Evolutionary conservation across 2,888 invertebrate genomes (phyloP), one percentile per base, ranked within the genome.

Genomic region (Leistus spinibarbis): DNA sequence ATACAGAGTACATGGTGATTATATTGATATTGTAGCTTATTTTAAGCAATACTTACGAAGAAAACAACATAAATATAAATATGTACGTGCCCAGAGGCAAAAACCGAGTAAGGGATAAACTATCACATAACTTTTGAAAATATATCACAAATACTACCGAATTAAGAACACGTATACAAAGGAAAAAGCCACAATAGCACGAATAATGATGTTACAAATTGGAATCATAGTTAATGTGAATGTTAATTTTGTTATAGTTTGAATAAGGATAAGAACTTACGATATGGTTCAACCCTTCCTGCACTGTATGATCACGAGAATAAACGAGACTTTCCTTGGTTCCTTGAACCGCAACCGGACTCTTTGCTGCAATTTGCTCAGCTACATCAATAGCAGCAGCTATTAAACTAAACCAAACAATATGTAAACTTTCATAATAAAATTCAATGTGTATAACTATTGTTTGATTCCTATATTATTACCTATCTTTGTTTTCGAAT

Each of bases 271-370:
- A 3, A 64, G 13, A 77, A 89, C 93, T 91, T 87, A 97, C 97
- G 85, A 97, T 93, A 81, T 95, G 95, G 80, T 96, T 91, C n/a
- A 99, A 86, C 10, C 97, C 95, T 73, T 97, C 94, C 78, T 93
- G 90, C 16, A 94, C 95, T 0, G 93, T 88, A 81, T 97, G 95
- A 84, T 97, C 96, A 80, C 96, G 89, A 0, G 97, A 93, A 85
- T 94, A 98, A 9, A 95, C 89, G 22, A 99, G 82, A 80, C 90
- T 93, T 71, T 90, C 87, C 84, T 99, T 99, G 0, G 96, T 94
- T 2, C 93, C 92, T 84, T 99, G 98, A 0, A 99, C 93, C 0
- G 98, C 99, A 3, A 99, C 92, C 0, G 99, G 99, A 86, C 97
- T 97, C 85, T 96, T 96, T 3, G 86, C 84, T 0, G 98, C 95